Evolutionary conservation across 2,797 vertebrate genomes (phyloP).

Genomic region (Sebastiscus albofasciatus): DNA sequence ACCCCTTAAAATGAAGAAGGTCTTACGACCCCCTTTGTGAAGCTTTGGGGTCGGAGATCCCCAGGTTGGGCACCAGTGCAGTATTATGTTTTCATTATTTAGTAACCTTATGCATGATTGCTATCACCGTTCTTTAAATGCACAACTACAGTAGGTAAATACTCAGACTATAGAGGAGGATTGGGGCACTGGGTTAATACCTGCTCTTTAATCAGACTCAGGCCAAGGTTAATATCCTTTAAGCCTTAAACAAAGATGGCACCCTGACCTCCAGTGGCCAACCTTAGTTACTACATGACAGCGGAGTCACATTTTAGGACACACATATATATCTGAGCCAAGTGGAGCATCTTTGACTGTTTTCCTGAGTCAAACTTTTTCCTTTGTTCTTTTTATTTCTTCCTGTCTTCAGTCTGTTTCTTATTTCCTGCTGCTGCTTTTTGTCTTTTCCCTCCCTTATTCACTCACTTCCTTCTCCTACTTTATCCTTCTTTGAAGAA

Average conservation of each 20-base stretch:
- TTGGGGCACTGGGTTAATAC: conserved; percentile 38
- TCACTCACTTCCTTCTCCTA: neutral
- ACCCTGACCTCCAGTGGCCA: conserved; percentile 80
- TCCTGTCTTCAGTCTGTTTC: neutral
- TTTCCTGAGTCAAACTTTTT: neutral
- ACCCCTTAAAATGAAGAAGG: no score
- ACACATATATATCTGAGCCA: neutral
- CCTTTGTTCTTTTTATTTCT: neutral
- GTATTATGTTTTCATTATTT: neutral
- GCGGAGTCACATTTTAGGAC: neutral
- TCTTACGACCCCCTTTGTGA: fast-evolving
- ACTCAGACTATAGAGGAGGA: conserved; percentile 17
- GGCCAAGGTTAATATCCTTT: conserved; percentile 49
- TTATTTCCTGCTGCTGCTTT: conserved; percentile 13
- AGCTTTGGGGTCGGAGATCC: fast-evolving
- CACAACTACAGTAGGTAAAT: conserved; percentile 17
- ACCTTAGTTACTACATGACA: conserved; percentile 56
- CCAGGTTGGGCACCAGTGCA: no score
- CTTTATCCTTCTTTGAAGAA: neutral
- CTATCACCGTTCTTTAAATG: neutral
- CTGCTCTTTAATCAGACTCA: conserved; percentile 42
- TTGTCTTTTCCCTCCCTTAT: neutral
- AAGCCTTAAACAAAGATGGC: conserved; percentile 40
- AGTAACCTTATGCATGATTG: neutral
- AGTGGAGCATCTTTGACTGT: neutral